Base-by-base conservation (phyloP, 2,113 vertebrate genomes). In the Osmerus mordax region DNA sequence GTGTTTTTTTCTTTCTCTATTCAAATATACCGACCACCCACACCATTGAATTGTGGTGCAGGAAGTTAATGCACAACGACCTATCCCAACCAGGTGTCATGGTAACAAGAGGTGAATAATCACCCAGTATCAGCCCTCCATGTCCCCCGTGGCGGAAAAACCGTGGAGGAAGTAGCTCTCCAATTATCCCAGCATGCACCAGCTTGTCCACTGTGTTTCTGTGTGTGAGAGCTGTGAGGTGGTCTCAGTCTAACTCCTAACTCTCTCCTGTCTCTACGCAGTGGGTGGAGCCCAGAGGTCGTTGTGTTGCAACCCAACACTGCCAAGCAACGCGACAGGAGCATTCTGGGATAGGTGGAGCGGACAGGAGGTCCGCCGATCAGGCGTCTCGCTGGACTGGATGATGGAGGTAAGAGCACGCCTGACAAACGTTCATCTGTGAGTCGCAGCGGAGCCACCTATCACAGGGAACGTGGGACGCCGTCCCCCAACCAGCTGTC, bases 361-460 rank as follows among this genome's bases (percentile, higher is more conserved):
- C 54, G 14, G 54, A 18, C 14, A 7, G 14, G 54, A 7, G 19
- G 60, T 4, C 21, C 21, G 58, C 11, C 47, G 58, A 74, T 51
- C 14, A 8, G 16, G 61, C 32, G 13, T 21, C 23, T 4, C 25
- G 73, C 75, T 55, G 21, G 29, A 65, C 70, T 64, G 74, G 72
- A 76, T 79, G 74, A 70, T 78, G 74, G 72, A 79, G 51, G 84
- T 23, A 83, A 25, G 36, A 41, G 32, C 36, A 87, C 88, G 86
- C 92, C 89, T 90, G 70, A 87, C 87, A 72, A 70, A 91, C 91
- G 89, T 89, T 83, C 82, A 83, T 80, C 86, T 88, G 59, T 68
- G 87, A 91, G 88, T 90, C 91, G 87, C 89, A 87, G 87, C 86
- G 88, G 90, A 92, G 89, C 92, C 84, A 91, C 91, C 79, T 90